A percentile compares a stretch with the other conserved stretches of the same genome.
phyloP scores from a whole-genome alignment of 2,113 vertebrate genomes.

The Pogonocichla stellata region DNA sequence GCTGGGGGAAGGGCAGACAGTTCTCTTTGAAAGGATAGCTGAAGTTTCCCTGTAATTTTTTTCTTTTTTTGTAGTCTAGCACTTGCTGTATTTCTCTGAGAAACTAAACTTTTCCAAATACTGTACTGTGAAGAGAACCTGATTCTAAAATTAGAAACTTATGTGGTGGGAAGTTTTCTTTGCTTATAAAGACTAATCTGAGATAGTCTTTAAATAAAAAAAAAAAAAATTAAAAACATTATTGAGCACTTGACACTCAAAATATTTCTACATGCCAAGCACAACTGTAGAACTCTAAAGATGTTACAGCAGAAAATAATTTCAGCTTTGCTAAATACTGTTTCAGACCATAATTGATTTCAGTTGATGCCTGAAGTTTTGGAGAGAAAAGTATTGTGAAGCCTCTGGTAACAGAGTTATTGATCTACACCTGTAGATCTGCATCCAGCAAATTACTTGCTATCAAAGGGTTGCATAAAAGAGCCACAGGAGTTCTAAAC shows the following conservation, averaged over 20 bases:
- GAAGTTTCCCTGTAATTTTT: not conserved
- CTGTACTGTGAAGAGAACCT: not conserved
- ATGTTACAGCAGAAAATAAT: not conserved
- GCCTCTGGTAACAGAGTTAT: not conserved
- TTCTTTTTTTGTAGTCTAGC: not conserved
- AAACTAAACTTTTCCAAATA: not conserved
- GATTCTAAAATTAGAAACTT: not conserved
- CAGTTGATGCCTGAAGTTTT: not conserved
- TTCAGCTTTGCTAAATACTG: not conserved
- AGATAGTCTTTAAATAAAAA: not conserved
- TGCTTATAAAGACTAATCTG: not conserved
- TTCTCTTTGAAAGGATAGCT: not conserved
- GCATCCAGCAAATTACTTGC: not conserved
- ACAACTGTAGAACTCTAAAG: not conserved
- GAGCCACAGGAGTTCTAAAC: not conserved
- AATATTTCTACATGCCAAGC: not conserved
- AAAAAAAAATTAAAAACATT: not conserved
- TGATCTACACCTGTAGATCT: not conserved
- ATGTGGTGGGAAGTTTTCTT: not conserved
- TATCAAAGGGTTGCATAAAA: not conserved
- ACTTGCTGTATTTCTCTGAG: not conserved
- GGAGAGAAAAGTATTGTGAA: not conserved
- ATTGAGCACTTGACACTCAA: not conserved
- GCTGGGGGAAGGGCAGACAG: constrained; percentile 25
- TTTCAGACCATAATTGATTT: not conserved